A percentile compares a stretch with the other conserved stretches of the same genome.
These are phyloP conservation scores for Ophioderma brevispina DNA, from an alignment of 35 echinoderm and acorn worm genomes.

Conservation along the genomic window DNA sequence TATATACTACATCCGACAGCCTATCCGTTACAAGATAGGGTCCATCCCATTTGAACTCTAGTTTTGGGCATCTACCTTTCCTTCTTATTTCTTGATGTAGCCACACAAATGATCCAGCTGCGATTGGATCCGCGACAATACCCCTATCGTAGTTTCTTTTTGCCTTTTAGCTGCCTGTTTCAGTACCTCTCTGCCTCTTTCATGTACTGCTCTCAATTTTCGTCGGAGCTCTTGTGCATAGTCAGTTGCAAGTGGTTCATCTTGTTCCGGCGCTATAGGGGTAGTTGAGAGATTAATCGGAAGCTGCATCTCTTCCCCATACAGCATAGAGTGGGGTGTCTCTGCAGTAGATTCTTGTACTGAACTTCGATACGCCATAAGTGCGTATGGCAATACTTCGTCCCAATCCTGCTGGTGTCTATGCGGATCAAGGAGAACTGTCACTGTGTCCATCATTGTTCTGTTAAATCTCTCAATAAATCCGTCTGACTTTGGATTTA, in stretches of 20 bases:
- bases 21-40: neutral
- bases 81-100: conserved; percentile 24
- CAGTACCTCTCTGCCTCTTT: conserved; percentile 17
- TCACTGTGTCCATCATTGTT: conserved; percentile 22
- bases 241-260: neutral
- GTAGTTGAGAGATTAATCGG: conserved; percentile 35
- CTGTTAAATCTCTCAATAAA: conserved; percentile 61
- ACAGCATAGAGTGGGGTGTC: conserved; percentile 56
- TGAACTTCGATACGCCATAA: conserved; percentile 16
- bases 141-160: conserved; percentile 45
- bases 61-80: conserved; percentile 65
- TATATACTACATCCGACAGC: conserved; percentile 25
- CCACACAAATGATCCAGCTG: conserved; percentile 53
- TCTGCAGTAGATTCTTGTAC: conserved; percentile 44
- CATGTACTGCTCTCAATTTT: neutral
- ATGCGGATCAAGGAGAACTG: conserved; percentile 10
- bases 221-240: conserved; percentile 26
- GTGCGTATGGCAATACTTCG: conserved; percentile 18
- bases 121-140: neutral
- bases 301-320: conserved; percentile 36
- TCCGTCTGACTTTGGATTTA: conserved; percentile 61
- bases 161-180: conserved; percentile 9
- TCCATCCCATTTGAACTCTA: conserved; percentile 38
- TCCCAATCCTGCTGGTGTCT: conserved; percentile 54
- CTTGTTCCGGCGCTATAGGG: neutral